Base-by-base conservation (phyloP, 2,888 invertebrate genomes). In the Odontocolon sp. region DNA sequence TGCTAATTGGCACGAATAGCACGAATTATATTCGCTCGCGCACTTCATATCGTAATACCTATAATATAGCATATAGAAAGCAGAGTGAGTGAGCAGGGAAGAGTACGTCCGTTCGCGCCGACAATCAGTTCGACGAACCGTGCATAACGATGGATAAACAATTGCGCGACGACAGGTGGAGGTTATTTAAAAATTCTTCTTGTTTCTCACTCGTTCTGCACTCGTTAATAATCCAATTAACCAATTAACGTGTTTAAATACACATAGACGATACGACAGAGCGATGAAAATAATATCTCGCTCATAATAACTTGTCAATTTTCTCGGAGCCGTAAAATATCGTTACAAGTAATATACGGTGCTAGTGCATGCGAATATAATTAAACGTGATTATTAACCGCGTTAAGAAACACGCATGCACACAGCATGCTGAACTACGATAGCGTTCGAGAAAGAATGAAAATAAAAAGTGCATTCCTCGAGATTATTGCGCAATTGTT, bases 1-100 rank as follows among this genome's bases (percentile, higher is more conserved):
- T 70, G 66, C 56, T 75, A 75, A 75, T 75, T 75, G 70, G 75
- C 64, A 70, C 64, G 57, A 69, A 75, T 69, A 69, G 50, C 69
- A 56, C 67, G 61, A 67, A 67, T 71, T 61, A 63, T 64, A 57
- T 69, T 59, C 63, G 54, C 54, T 56, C 56, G 54, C 14, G 28
- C 45, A 63, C 63, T 63, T 56, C 56, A 59, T 36, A 47, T 56
- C 64, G 47, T 38, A 47, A 66, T 50, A 66, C 52, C 61, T 28
- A 72, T 23, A 18, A 45, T 23, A 45, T n/a, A n/a, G n/a, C n/a
- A n/a, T n/a, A n/a, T n/a, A 14, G 42, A n/a, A 40, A 5, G 16
- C 16, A 16, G 54, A 33, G 18, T 31, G 54, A 31, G 47, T 16
- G 31, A 18, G 11, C 33, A 36, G 18, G 6, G 47, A 8, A 5